Conservation (phyloP, 2,888 invertebrate species). For the Oxyteleia sp. region DNA sequence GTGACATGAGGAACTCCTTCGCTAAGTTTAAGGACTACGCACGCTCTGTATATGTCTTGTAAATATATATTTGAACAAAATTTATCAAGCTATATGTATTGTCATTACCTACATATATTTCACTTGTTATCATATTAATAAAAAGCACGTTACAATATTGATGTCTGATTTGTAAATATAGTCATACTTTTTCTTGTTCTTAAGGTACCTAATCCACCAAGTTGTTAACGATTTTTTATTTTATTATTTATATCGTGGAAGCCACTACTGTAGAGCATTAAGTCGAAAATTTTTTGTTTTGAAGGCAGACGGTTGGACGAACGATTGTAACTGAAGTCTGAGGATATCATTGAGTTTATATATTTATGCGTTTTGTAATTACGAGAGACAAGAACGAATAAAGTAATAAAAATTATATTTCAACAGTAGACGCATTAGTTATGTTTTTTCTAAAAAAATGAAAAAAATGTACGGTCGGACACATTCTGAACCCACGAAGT, state of each 20-base stretch:
- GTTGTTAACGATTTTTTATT: conserved; percentile 71
- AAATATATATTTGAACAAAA: conserved; percentile 86
- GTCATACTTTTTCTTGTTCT: conserved; percentile 58
- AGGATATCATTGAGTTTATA: conserved; percentile 63
- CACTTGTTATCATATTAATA: conserved; percentile 75
- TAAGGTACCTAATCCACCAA: conserved; percentile 67
- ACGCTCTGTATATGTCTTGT: conserved; percentile 87
- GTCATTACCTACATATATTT: conserved; percentile 72
- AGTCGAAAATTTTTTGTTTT: conserved; percentile 57
- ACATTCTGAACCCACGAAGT: conserved; percentile 68
- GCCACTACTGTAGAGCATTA: conserved; percentile 41
- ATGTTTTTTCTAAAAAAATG: conserved; percentile 39
- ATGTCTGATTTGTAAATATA: conserved; percentile 72
- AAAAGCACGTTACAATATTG: conserved; percentile 74
- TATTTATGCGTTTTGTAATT: conserved; percentile 70
- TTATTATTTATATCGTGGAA: conserved; percentile 62
- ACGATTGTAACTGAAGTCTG: conserved; percentile 67
- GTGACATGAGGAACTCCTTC: conserved; percentile 76
- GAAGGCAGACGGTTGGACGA: conserved; percentile 43
- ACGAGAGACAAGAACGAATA: conserved; percentile 63
- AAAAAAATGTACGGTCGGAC: conserved; percentile 19
- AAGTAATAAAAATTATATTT: conserved; percentile 71
- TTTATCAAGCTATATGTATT: conserved; percentile 73
- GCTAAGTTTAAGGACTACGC: conserved; percentile 79
- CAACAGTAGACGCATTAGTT: conserved; percentile 58